Base-by-base conservation (phyloP, 1,140 invertebrate species). In the Euschistus heros region DNA sequence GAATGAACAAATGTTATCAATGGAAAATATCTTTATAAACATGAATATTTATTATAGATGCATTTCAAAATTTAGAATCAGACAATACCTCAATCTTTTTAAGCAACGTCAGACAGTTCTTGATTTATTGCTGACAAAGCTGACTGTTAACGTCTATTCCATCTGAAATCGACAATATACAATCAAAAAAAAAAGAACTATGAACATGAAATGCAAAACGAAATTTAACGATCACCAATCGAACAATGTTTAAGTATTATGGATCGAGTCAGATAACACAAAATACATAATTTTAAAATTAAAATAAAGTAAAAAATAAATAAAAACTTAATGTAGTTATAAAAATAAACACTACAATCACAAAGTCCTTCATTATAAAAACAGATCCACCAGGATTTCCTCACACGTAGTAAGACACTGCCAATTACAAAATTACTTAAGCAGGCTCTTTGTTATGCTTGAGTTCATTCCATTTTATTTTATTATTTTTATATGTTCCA, bases 91-190 rank as follows among this genome's bases (percentile, higher is more conserved):
- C 54, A 26, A 26, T 57, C 24, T 57, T 57, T 24, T 37, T 27
- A 24, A 57, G 54, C 54, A 57, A 57, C 18, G 54, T 57, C 54
- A 24, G 54, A 57, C 20, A 57, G 54, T 26, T 57, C 54, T 57
- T 57, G 54, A 57, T 57, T 57, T 57, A 57, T 57, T 57, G 54
- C 59, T 66, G 65, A 66, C 57, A 46, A 62, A 66, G 65, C 57
- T 66, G 54, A 62, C 57, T 26, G 37, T 44, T 50, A 46, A 54
- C 63, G 37, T 65, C 52, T 54, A 62, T 50, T 66, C 65, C 65
- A 66, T 66, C 65, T 66, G 65, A 66, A 66, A 66, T 66, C 30
- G 24, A 66, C 60, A 66, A 65, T 61, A 44, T 44, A 46, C 33
- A 27, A 63, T 63, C 62, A 63, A 63, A 27, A 61, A 33, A 37